phyloP scores from a whole-genome alignment of 2,888 invertebrate species.

The Cinara cedri region DNA sequence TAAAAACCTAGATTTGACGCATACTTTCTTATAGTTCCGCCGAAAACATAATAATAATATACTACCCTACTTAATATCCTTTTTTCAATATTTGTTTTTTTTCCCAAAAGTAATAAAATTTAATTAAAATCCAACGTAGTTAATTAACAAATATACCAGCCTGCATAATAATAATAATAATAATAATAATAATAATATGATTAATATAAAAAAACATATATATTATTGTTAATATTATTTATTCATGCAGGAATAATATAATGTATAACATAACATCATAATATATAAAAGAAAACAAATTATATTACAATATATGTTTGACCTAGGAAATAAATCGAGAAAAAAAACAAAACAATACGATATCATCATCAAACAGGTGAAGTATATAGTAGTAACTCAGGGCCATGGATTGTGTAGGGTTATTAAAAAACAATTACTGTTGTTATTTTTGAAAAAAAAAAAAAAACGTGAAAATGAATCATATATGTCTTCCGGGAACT shows the following conservation, averaged over 20 bases:
- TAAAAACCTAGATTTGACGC: background rate
- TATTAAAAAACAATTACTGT: slow-evolving; percentile 45
- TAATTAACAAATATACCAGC: too few species aligned
- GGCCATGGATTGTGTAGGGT: slow-evolving; percentile 27
- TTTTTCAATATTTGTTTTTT: background rate
- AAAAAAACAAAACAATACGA: slow-evolving; percentile 29
- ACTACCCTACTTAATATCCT: too few species aligned
- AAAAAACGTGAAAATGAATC: slow-evolving; percentile 22
- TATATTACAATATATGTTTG: slow-evolving; percentile 21
- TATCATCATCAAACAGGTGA: slow-evolving; percentile 42
- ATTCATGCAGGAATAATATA: background rate
- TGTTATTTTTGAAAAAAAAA: slow-evolving; percentile 31
- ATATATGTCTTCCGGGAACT: slow-evolving; percentile 21
- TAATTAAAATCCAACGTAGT: background rate
- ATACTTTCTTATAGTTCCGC: background rate
- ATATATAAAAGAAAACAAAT: slow-evolving; percentile 31
- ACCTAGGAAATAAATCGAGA: slow-evolving; percentile 47
- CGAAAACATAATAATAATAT: too few species aligned
- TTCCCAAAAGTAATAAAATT: background rate
- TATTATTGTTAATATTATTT: too few species aligned
- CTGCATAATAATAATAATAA: too few species aligned
- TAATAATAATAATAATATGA: too few species aligned
- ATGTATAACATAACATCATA: background rate
- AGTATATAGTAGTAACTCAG: slow-evolving; percentile 8
- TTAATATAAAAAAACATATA: too few species aligned